Percentiles rank a stretch among this genome's conserved stretches.
These are phyloP conservation scores for Cyphomyrus plagiostoma DNA, from an alignment of 2,113 vertebrate genomes.

Conservation along the genomic window DNA sequence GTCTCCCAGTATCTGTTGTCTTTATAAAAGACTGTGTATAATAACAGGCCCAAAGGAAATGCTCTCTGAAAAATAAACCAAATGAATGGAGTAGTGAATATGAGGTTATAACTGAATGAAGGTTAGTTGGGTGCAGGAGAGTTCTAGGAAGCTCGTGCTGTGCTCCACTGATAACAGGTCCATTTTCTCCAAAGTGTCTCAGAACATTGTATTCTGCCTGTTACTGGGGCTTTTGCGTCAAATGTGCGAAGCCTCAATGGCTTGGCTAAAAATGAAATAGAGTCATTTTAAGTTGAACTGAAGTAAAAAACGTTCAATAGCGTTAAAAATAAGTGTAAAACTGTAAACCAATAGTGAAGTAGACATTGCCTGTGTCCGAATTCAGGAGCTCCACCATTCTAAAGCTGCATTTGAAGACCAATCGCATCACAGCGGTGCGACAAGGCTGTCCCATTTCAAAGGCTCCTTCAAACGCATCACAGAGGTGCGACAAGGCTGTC, in stretches of 20 bases:
- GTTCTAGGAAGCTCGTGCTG: not conserved
- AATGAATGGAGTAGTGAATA: not conserved
- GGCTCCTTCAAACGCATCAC: no score
- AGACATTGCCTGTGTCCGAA: not conserved
- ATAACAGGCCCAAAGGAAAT: not conserved
- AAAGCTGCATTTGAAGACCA: not conserved
- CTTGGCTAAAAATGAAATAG: not conserved
- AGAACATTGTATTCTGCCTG: not conserved
- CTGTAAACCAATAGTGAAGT: not conserved
- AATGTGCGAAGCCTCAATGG: not conserved
- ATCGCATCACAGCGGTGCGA: not conserved
- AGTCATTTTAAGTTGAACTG: not conserved
- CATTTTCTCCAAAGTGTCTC: not conserved
- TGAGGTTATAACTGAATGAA: not conserved
- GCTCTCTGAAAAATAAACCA: not conserved
- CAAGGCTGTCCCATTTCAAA: no score
- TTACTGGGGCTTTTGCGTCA: not conserved
- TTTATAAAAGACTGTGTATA: not conserved
- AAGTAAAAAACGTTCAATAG: not conserved
- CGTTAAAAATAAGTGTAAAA: no score
- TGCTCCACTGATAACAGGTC: not conserved
- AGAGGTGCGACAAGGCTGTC: not conserved
- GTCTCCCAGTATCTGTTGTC: not conserved
- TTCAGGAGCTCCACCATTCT: not conserved
- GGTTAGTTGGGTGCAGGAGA: not conserved